phyloP scores from a whole-genome alignment of 2,888 invertebrate genomes.

The Meliscaeva auricollis region DNA sequence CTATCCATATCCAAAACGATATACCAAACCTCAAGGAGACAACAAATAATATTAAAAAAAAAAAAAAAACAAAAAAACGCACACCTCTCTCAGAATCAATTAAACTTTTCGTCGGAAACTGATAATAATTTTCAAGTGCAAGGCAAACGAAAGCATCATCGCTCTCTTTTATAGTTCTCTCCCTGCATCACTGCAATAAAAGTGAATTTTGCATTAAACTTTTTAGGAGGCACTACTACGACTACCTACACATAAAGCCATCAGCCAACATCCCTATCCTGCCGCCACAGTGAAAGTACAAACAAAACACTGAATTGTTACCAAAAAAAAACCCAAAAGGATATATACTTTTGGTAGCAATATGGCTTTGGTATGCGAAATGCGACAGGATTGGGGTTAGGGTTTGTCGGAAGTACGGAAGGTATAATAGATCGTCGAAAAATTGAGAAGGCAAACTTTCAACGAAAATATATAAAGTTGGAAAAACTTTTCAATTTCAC shows the following conservation, averaged over 20 bases:
- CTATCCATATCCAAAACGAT: not conserved
- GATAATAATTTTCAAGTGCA: slow-evolving; percentile 82
- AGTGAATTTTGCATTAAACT: slow-evolving; percentile 32
- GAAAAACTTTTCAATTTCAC: slow-evolving; percentile 62
- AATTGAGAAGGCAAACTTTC: slow-evolving; percentile 39
- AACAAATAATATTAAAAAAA: slow-evolving; percentile 36
- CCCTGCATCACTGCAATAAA: slow-evolving; percentile 43
- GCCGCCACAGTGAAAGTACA: slow-evolving; percentile 55
- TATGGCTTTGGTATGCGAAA: too few relatives aligned
- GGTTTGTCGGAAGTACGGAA: too few relatives aligned
- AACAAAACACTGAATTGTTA: slow-evolving; percentile 21
- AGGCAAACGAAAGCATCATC: slow-evolving; percentile 78
- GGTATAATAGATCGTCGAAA: not conserved
- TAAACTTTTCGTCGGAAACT: slow-evolving; percentile 81
- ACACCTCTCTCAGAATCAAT: slow-evolving; percentile 79
- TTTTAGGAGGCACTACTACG: not conserved
- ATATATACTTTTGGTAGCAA: too few relatives aligned
- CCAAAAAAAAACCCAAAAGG: not conserved
- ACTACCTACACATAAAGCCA: not conserved
- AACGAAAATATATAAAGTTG: slow-evolving; percentile 42
- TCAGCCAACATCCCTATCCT: not conserved
- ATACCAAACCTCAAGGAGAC: slow-evolving; percentile 22
- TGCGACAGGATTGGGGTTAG: not conserved
- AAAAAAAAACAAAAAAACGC: slow-evolving; percentile 18
- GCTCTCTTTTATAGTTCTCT: not conserved